These are phyloP conservation scores for Leptopilina drosophilae DNA, from an alignment of 2,888 invertebrate genomes.

Conservation along the genomic window DNA sequence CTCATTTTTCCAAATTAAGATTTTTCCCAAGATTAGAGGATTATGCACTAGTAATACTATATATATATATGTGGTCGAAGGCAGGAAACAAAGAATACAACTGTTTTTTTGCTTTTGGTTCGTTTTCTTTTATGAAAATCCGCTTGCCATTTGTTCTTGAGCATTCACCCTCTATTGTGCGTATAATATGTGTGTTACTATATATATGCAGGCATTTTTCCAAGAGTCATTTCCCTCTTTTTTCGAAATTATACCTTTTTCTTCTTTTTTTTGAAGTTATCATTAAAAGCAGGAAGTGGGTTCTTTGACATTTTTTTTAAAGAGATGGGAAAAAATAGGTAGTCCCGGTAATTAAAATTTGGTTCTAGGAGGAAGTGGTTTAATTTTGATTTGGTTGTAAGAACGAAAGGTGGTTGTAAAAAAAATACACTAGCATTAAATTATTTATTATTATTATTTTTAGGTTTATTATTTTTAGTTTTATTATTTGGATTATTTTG, in stretches of 20 bases:
- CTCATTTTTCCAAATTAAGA: constrained; percentile 4
- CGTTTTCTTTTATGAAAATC: neutral
- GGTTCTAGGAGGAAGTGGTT: too few species aligned
- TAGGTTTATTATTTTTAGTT: too few species aligned
- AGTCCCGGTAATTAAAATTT: too few species aligned
- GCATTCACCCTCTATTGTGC: neutral
- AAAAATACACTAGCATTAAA: too few species aligned
- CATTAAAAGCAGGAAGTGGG: neutral
- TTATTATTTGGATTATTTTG: too few species aligned
- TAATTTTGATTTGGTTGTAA: too few species aligned
- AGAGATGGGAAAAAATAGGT: neutral
- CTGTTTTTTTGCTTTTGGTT: neutral
- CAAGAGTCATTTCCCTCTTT: constrained; percentile 4
- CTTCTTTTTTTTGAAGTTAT: neutral
- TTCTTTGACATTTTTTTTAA: neutral
- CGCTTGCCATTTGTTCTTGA: neutral
- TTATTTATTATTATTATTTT: too few species aligned
- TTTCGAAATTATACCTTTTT: neutral
- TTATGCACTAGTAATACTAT: neutral
- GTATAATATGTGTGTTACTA: constrained; percentile 1
- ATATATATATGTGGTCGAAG: neutral
- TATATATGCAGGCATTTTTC: neutral
- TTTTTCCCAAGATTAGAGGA: neutral
- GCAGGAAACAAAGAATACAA: neutral
- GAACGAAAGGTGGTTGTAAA: too few species aligned